Conservation (phyloP, 2,113 vertebrate genomes). For the Bucco capensis region DNA sequence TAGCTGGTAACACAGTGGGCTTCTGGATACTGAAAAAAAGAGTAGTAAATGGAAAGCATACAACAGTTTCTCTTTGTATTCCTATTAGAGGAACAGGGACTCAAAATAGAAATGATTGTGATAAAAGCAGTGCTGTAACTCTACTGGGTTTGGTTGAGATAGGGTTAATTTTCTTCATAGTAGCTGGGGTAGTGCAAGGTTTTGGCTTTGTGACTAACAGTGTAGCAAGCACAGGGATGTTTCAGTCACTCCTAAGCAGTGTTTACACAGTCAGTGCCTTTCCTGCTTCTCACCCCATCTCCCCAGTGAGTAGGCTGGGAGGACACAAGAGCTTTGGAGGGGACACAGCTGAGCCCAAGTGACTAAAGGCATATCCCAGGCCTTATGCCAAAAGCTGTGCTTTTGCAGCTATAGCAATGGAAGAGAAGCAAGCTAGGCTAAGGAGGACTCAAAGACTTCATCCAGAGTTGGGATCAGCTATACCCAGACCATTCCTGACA, state of each 20-base stretch:
- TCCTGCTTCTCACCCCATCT: background rate
- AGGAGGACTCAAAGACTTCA: too few species aligned
- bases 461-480: too few species aligned
- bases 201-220: background rate
- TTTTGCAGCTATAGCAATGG: too few species aligned
- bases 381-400: background rate
- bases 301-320: fast-evolving
- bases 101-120: background rate
- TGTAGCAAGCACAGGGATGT: fast-evolving
- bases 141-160: background rate
- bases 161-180: background rate
- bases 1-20: background rate
- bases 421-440: too few species aligned
- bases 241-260: background rate
- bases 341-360: background rate
- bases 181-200: background rate
- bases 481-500: too few species aligned
- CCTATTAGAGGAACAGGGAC: background rate
- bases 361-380: background rate
- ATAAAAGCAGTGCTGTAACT: background rate
- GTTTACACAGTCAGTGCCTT: background rate
- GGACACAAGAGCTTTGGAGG: background rate
- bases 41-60: background rate
- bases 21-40: background rate
- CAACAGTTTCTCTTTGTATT: background rate